Evolutionary conservation across 2,113 vertebrate genomes (phyloP).

Genomic region (Amphilophus citrinellus): DNA sequence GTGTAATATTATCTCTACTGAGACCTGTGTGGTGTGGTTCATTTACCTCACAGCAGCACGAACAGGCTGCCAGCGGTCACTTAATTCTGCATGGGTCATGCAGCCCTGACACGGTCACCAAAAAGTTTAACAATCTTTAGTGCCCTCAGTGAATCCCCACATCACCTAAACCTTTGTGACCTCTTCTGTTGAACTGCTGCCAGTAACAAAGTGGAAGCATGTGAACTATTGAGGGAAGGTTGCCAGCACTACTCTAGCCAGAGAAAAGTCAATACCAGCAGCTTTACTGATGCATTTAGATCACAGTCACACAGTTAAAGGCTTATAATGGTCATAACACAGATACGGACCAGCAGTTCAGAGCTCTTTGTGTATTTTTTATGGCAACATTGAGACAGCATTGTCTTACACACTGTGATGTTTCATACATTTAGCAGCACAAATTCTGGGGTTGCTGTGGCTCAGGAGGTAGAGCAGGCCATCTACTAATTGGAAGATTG

Average conservation of each 20-base stretch:
- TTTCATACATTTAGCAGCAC: not conserved
- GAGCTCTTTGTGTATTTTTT: no score
- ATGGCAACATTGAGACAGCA: no score
- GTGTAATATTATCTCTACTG: slow-evolving; percentile 38
- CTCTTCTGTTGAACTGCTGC: slow-evolving; percentile 20
- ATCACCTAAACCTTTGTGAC: slow-evolving; percentile 66
- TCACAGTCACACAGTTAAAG: slow-evolving; percentile 13
- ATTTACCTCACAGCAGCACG: slow-evolving; percentile 79
- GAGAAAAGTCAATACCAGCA: slow-evolving; percentile 53
- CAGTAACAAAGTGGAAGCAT: slow-evolving; percentile 48
- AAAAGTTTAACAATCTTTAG: slow-evolving; percentile 67
- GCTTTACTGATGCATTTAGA: slow-evolving; percentile 52
- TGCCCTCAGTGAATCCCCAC: slow-evolving; percentile 41
- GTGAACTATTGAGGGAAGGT: slow-evolving; percentile 19
- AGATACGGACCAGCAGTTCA: not conserved
- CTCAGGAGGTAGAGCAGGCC: no score
- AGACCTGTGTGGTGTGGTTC: slow-evolving; percentile 41
- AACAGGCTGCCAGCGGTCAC: slow-evolving; percentile 69
- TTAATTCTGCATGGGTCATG: slow-evolving; percentile 68
- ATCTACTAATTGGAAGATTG: no score
- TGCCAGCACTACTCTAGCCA: slow-evolving; percentile 34
- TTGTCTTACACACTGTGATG: no score
- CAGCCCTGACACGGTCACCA: slow-evolving; percentile 49
- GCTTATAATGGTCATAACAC: not conserved
- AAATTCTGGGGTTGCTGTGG: no score